Conservation (phyloP, 1,140 invertebrate species). For the Chelonus insularis region DNA sequence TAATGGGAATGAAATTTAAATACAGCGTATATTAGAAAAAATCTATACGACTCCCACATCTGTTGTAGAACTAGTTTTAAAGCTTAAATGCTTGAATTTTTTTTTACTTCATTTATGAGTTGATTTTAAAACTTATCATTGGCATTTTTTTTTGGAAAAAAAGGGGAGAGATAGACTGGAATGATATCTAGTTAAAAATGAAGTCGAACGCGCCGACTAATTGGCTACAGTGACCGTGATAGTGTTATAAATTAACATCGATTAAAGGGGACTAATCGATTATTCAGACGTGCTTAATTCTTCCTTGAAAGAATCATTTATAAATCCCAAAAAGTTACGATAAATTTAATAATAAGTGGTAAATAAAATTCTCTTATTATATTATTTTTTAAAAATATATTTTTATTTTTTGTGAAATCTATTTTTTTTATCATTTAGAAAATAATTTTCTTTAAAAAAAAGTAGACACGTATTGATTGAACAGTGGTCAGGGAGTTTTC, state of each 20-base stretch:
- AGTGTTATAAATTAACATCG: slow-evolving; percentile 25
- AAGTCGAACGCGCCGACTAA: slow-evolving; percentile 38
- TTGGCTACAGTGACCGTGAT: slow-evolving; percentile 30
- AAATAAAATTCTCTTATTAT: too few relatives aligned
- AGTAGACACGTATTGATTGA: too few relatives aligned
- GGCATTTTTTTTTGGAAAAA: slow-evolving; percentile 40
- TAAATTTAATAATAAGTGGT: slow-evolving; percentile 18
- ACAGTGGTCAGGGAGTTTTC: too few relatives aligned
- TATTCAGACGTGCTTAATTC: slow-evolving; percentile 21
- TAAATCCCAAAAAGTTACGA: not conserved
- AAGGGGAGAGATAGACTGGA: slow-evolving; percentile 10
- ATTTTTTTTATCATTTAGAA: too few relatives aligned
- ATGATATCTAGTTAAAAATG: slow-evolving; percentile 38
- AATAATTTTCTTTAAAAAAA: too few relatives aligned
- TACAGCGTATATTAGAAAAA: too few relatives aligned
- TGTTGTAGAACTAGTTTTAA: not conserved
- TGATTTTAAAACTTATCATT: not conserved
- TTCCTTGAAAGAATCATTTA: slow-evolving; percentile 16
- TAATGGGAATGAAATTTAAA: too few relatives aligned
- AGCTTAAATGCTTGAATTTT: not conserved
- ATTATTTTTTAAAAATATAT: not conserved
- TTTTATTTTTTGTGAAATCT: too few relatives aligned
- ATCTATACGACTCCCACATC: not conserved
- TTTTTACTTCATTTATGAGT: slow-evolving; percentile 7
- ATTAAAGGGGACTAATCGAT: slow-evolving; percentile 23